These are phyloP conservation scores for Orussus abietinus DNA, from an alignment of 1,140 invertebrate species.

Conservation along the genomic window DNA sequence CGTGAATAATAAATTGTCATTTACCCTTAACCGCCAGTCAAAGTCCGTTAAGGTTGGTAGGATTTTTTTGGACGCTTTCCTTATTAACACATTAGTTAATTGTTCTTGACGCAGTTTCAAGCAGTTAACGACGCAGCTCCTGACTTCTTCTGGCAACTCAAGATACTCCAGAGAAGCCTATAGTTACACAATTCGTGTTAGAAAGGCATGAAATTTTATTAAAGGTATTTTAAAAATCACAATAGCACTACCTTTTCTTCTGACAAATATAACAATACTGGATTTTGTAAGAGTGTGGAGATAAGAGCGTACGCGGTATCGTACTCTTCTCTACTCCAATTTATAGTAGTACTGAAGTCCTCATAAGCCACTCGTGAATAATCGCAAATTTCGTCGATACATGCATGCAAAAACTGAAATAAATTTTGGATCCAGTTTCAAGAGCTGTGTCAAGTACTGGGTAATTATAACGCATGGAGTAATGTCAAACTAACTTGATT, in stretches of 20 bases:
- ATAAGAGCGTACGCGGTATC: slow-evolving; percentile 30
- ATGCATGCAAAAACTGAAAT: slow-evolving; percentile 39
- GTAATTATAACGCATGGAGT: no score
- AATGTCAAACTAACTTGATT: no score
- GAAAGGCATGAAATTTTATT: slow-evolving; percentile 6
- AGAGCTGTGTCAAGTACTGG: no score
- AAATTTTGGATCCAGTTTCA: no score
- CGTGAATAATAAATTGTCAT: not conserved
- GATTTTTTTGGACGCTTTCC: slow-evolving; percentile 27
- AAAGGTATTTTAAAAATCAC: not conserved
- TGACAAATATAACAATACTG: slow-evolving; percentile 30
- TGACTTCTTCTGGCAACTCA: slow-evolving; percentile 34
- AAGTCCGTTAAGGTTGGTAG: slow-evolving; percentile 37
- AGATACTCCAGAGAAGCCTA: slow-evolving; percentile 43
- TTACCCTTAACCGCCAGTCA: slow-evolving; percentile 46
- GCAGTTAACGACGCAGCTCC: slow-evolving; percentile 30
- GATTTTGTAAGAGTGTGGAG: slow-evolving; percentile 29
- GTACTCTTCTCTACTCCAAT: slow-evolving; percentile 38
- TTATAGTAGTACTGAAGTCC: slow-evolving; percentile 32
- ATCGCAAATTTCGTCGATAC: slow-evolving; percentile 42
- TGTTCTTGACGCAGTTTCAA: slow-evolving; percentile 35
- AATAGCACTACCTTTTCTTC: slow-evolving; percentile 32
- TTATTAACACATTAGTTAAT: slow-evolving; percentile 29
- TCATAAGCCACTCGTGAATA: slow-evolving; percentile 29
- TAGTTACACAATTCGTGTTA: not conserved